These are phyloP conservation scores for Otocyon megalotis DNA, from an alignment of 2,113 vertebrate genomes.

Conservation along the genomic window DNA sequence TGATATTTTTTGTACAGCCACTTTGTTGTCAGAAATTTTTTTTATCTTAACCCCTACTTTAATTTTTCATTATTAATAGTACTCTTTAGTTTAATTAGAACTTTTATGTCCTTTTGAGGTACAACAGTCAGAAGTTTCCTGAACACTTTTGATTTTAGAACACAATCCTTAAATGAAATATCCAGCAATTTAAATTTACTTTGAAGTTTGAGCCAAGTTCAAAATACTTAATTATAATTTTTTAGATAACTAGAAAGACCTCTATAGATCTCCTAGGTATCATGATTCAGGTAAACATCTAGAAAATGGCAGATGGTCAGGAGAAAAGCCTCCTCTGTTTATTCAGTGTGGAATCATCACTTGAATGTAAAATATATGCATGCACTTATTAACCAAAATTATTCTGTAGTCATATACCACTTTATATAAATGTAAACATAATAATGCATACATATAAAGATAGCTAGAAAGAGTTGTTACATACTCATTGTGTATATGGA, in stretches of 20 bases:
- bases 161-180: not conserved
- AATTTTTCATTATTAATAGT: not conserved
- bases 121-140: not conserved
- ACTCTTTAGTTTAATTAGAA: constrained; percentile 50
- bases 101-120: not conserved
- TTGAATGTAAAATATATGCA: not conserved
- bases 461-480: not conserved
- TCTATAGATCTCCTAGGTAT: constrained; percentile 83
- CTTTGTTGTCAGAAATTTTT: not conserved
- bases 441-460: not conserved
- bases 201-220: constrained; percentile 87
- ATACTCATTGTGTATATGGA: not conserved
- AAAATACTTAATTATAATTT: constrained; percentile 86
- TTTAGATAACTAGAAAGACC: constrained; percentile 86
- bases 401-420: not conserved
- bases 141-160: constrained; percentile 33
- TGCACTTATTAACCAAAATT: not conserved
- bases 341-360: not conserved
- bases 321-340: not conserved
- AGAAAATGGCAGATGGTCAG: constrained; percentile 88
- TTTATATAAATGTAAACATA: not conserved
- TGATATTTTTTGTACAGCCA: not conserved
- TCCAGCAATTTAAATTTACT: constrained; percentile 50
- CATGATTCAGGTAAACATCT: constrained; percentile 88
- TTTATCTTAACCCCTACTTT: not conserved